phyloP scores from a whole-genome alignment of 2,888 invertebrate genomes.

The Bhutanitis thaidina region DNA sequence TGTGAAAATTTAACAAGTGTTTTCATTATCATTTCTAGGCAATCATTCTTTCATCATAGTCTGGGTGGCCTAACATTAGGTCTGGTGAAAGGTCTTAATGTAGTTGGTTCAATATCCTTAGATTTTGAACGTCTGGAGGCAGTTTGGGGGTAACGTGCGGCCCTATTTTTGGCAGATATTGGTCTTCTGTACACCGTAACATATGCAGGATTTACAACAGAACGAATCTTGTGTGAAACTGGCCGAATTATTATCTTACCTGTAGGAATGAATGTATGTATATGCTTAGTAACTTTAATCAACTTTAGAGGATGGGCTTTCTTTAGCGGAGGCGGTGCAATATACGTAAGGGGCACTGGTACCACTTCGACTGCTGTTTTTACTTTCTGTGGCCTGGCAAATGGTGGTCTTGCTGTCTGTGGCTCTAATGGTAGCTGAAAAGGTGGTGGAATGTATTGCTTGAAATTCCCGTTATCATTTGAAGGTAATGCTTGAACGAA shows the following conservation, averaged over 20 bases:
- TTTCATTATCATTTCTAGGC: conserved; percentile 18
- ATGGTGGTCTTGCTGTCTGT: conserved; percentile 3
- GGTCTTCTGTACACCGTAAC: conserved; percentile 39
- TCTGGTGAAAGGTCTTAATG: conserved; percentile 48
- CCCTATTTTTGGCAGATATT: conserved; percentile 28
- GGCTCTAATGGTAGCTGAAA: conserved; percentile 29
- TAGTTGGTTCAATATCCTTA: conserved; percentile 57
- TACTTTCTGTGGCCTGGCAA: conserved; percentile 44
- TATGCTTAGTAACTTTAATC: conserved; percentile 39
- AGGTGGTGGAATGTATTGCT: conserved; percentile 45
- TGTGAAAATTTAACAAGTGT: conserved; percentile 46
- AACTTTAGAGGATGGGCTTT: conserved; percentile 27
- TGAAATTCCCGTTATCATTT: conserved; percentile 55
- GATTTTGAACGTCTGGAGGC: conserved; percentile 33
- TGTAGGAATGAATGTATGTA: conserved; percentile 56
- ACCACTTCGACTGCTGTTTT: conserved; percentile 66
- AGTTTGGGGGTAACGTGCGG: conserved; percentile 32
- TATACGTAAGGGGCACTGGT: conserved; percentile 63
- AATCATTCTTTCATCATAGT: conserved; percentile 33
- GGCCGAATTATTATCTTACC: conserved; percentile 60
- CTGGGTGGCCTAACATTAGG: conserved; percentile 54
- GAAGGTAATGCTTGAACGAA: conserved; percentile 60
- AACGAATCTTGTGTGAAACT: conserved; percentile 38
- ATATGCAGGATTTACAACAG: conserved; percentile 34
- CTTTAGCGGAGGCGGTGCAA: conserved; percentile 58